Conservation (phyloP, 2,888 invertebrate species). For the Apoda limacodes region DNA sequence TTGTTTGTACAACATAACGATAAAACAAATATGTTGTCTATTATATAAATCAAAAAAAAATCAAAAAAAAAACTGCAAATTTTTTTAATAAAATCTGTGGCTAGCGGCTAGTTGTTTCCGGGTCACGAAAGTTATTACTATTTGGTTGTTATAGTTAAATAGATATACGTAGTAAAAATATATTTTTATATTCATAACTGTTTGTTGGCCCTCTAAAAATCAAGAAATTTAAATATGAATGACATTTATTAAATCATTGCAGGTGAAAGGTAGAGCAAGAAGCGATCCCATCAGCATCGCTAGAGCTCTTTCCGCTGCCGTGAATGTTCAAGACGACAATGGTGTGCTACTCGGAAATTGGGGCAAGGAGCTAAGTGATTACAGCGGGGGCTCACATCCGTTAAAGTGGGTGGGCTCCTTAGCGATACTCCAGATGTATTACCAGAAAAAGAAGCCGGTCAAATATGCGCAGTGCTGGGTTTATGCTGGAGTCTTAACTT, state of each 20-base stretch:
- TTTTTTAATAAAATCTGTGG: too few species aligned
- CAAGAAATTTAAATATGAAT: background rate
- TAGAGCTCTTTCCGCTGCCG: slow-evolving; percentile 87
- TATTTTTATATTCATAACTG: too few species aligned
- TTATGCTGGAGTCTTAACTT: slow-evolving; percentile 89
- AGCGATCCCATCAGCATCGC: slow-evolving; percentile 82
- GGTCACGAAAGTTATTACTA: too few species aligned
- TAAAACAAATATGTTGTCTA: too few species aligned
- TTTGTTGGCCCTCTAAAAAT: too few species aligned
- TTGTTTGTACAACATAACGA: too few species aligned
- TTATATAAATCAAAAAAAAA: too few species aligned
- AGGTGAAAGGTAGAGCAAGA: slow-evolving; percentile 72
- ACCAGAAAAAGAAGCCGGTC: slow-evolving; percentile 85
- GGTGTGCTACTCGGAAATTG: slow-evolving; percentile 91
- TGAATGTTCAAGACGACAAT: slow-evolving; percentile 89
- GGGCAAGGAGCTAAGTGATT: slow-evolving; percentile 86
- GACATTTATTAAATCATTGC: slow-evolving; percentile 6
- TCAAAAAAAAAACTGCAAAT: too few species aligned
- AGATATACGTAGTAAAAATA: too few species aligned
- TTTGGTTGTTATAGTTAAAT: too few species aligned
- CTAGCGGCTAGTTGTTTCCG: too few species aligned
- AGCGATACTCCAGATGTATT: slow-evolving; percentile 87
- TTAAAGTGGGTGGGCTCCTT: slow-evolving; percentile 92
- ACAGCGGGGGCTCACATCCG: slow-evolving; percentile 86
- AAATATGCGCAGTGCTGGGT: slow-evolving; percentile 98